phyloP scores from a whole-genome alignment of 2,888 invertebrate species.

The Leptinotarsa tumamoca region DNA sequence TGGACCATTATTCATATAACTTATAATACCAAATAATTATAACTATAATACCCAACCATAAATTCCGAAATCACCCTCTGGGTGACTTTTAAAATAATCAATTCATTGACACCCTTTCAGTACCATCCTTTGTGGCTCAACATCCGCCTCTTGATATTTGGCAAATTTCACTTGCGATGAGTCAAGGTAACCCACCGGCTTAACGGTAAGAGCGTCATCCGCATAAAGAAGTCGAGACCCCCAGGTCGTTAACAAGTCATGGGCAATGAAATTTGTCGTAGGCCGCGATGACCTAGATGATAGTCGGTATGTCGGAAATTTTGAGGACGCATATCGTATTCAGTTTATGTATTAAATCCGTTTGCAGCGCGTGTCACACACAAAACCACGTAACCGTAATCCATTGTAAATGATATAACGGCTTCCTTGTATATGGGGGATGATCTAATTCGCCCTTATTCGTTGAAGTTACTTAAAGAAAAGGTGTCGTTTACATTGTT shows the following conservation, averaged over 20 bases:
- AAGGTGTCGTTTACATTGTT: background rate
- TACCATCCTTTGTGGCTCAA: background rate
- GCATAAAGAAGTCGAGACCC: constrained; percentile 7
- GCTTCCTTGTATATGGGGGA: constrained; percentile 1
- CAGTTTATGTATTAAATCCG: constrained; percentile 20
- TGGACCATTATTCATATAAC: too few relatives aligned
- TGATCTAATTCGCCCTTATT: constrained; percentile 12
- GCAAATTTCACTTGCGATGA: constrained; percentile 35
- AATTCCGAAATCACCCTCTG: background rate
- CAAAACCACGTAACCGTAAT: constrained; percentile 5
- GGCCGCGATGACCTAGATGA: constrained; percentile 17
- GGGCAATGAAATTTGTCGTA: constrained; percentile 21
- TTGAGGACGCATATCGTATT: constrained; percentile 19
- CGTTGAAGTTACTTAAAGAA: background rate
- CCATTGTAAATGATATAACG: constrained; percentile 18
- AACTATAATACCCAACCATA: too few relatives aligned
- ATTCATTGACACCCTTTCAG: constrained; percentile 5
- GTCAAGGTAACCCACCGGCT: constrained; percentile 14
- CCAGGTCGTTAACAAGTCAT: constrained; percentile 19
- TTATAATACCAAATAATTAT: too few relatives aligned
- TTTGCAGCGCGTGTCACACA: constrained; percentile 12
- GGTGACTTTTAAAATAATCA: background rate
- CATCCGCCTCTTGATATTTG: constrained; percentile 17
- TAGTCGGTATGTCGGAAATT: constrained; percentile 8
- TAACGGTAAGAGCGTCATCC: constrained; percentile 14